phyloP scores from a whole-genome alignment of 2,888 invertebrate species.

The Hydrotaea cyrtoneurina region DNA sequence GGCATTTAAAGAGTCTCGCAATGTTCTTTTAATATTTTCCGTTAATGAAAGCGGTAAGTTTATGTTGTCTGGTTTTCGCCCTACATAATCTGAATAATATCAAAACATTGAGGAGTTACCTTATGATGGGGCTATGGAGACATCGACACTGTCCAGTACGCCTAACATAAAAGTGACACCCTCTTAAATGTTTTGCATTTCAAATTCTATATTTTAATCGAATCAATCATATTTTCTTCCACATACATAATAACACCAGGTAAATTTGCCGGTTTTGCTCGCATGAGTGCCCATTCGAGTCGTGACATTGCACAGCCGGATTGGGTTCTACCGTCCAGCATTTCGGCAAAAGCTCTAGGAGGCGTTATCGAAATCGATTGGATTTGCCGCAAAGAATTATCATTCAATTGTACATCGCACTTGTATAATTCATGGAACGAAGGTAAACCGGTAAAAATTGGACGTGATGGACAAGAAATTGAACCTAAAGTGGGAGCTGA shows the following conservation, averaged over 20 bases:
- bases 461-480: conserved; percentile 99
- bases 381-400: conserved; percentile 96
- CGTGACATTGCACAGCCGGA: conserved; percentile 94
- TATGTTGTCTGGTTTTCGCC: not conserved
- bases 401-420: conserved; percentile 95
- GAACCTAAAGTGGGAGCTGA: conserved; percentile 97
- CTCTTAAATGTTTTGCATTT: too few species aligned
- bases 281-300: conserved; percentile 92
- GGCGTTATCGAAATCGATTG: conserved; percentile 98
- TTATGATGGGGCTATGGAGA: too few species aligned
- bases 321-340: conserved; percentile 96
- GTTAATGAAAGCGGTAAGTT: conserved; percentile 94
- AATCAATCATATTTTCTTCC: not conserved
- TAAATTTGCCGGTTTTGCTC: conserved; percentile 96
- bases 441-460: conserved; percentile 98
- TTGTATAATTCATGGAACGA: conserved; percentile 99
- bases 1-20: conserved; percentile 94
- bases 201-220: too few species aligned
- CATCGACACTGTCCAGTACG: too few species aligned
- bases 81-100: too few species aligned
- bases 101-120: too few species aligned
- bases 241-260: conserved; percentile 78
- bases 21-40: conserved; percentile 97
- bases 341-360: conserved; percentile 95
- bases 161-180: too few species aligned